Evolutionary conservation across 2,113 vertebrate genomes (phyloP), one percentile per base, ranked within the genome.

Genomic region (Xyrauchen texanus): DNA sequence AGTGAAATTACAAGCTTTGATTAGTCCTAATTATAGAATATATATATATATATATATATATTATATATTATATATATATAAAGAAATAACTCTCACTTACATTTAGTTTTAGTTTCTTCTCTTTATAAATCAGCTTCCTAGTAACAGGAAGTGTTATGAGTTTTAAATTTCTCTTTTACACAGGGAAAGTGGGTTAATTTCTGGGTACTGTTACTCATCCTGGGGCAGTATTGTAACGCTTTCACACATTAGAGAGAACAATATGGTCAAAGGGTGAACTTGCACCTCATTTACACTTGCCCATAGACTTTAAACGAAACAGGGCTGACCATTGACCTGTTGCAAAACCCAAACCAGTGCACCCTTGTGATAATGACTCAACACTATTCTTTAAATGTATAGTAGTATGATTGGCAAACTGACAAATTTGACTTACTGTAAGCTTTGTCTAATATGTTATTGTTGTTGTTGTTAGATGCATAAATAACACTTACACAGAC

Each of bases 271-370:
- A 49, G n/a, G 11, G 57, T 49, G 21, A 64, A 34, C 52, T 53
- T 8, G 64, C 13, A 13, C 34, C 58, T 65, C 46, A 52, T 66
- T 60, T 47, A 49, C 45, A 7, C n/a, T 62, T 47, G 47, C 7
- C 12, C 6, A n/a, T n/a, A n/a, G 58, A 46, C 42, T 6, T 45
- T 61, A 13, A 46, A 10, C 9, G 58, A n/a, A 71, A 71, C 45
- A 7, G 4, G 10, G 21, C 44, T 53, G 67, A 65, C 9, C 68
- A 66, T 76, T 77, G 52, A 55, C 49, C 51, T 69, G 47, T 15
- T 16, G 11, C 51, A 13, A 70, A 70, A 70, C 51, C 68, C 51
- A 51, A 68, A 4, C 21, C 53, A 46, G 16, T 74, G 49, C 81
- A 72, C 64, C 15, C 76, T 68, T 15, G 7, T 79, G 79, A 72